Conservation (phyloP, 2,797 vertebrate genomes). For the Poeciliopsis paucimaculata region DNA sequence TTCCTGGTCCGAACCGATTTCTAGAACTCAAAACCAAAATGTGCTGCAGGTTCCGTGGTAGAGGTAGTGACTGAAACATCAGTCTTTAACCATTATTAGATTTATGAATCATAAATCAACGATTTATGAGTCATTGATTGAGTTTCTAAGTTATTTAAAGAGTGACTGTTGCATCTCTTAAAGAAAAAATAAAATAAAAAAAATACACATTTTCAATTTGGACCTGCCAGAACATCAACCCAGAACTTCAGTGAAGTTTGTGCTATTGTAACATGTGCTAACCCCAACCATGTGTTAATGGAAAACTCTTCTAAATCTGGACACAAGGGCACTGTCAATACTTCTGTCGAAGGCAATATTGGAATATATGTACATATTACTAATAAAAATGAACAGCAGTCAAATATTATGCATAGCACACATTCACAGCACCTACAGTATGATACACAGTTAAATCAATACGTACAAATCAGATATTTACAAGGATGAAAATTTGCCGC, state of each 20-base stretch:
- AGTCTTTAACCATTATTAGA: too few species aligned
- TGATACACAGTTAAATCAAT: conserved; percentile 29
- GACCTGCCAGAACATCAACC: neutral
- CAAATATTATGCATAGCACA: conserved; percentile 47
- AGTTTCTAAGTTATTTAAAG: neutral
- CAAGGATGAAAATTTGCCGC: conserved; percentile 12
- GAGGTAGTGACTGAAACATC: neutral
- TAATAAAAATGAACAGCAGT: conserved; percentile 39
- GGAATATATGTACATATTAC: conserved; percentile 23
- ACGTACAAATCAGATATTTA: neutral
- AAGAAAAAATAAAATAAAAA: too few species aligned
- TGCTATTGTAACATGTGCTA: neutral
- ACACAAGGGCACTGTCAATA: conserved; percentile 73
- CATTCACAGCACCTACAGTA: conserved; percentile 15
- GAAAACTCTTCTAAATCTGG: conserved; percentile 24
- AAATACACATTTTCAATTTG: neutral
- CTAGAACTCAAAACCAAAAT: neutral
- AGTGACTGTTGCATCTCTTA: neutral
- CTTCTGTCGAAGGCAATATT: conserved; percentile 50
- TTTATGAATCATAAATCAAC: neutral
- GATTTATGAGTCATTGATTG: neutral
- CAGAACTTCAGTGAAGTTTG: neutral
- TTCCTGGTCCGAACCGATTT: neutral
- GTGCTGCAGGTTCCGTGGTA: neutral
- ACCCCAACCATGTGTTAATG: neutral